Conservation (phyloP, 2,797 vertebrate species). For the Numenius phaeopus region DNA sequence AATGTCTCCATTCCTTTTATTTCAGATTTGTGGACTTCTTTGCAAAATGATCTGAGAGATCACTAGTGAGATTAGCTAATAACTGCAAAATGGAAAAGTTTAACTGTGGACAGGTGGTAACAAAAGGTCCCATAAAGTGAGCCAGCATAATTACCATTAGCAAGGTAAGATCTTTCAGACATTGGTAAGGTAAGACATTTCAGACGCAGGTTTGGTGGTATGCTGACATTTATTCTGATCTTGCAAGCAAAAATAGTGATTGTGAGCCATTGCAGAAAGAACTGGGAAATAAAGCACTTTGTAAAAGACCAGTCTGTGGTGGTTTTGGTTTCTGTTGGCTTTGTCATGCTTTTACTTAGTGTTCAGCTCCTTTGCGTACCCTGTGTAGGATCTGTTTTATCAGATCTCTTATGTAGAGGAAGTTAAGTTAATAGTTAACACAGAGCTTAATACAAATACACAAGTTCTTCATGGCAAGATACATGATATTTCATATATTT, state of each 20-base stretch:
- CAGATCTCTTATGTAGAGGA: no score
- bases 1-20: neutral
- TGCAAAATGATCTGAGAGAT: slow-evolving; percentile 46
- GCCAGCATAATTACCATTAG: slow-evolving; percentile 47
- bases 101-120: slow-evolving; percentile 59
- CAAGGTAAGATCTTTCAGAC: slow-evolving; percentile 57
- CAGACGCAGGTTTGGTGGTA: neutral
- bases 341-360: no score
- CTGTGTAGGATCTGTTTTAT: no score
- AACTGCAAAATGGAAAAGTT: slow-evolving; percentile 61
- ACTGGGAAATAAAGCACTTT: no score
- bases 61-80: slow-evolving; percentile 50
- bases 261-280: no score
- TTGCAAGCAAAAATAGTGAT: neutral
- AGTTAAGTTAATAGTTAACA: no score
- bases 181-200: neutral
- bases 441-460: no score
- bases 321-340: no score
- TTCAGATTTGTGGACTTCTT: slow-evolving; percentile 71
- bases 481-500: no score
- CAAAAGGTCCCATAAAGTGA: slow-evolving; percentile 38
- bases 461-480: no score
- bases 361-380: no score
- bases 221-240: neutral
- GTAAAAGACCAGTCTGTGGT: no score